These are phyloP conservation scores for Cromileptes altivelis DNA, from an alignment of 2,113 vertebrate species.

Conservation along the genomic window DNA sequence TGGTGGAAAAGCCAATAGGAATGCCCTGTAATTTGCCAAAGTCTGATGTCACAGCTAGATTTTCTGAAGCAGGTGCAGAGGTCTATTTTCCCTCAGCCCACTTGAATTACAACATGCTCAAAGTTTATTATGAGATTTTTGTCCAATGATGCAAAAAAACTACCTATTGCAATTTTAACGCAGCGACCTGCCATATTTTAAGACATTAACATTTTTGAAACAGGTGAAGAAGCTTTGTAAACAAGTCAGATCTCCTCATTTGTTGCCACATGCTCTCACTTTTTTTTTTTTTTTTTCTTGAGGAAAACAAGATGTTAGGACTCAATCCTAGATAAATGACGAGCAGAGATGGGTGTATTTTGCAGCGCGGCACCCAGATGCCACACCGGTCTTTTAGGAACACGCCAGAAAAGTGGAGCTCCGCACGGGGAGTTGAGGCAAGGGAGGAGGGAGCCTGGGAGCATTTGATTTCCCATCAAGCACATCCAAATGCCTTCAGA, in stretches of 20 bases:
- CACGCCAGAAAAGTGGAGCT: constrained; percentile 38
- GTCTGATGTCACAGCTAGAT: too few relatives aligned
- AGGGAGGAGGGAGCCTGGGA: constrained; percentile 15
- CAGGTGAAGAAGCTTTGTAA: constrained; percentile 2
- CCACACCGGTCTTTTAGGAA: constrained; percentile 40
- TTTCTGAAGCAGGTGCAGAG: too few relatives aligned
- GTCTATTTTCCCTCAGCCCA: too few relatives aligned
- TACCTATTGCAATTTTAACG: background rate
- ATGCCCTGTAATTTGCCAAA: too few relatives aligned
- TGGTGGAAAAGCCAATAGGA: too few relatives aligned
- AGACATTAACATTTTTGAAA: background rate
- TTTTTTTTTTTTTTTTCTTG: background rate
- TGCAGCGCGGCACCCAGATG: constrained; percentile 25
- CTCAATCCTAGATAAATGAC: constrained; percentile 32
- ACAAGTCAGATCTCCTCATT: constrained; percentile 1
- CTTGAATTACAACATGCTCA: too few relatives aligned
- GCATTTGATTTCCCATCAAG: constrained; percentile 67
- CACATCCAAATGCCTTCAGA: constrained; percentile 61
- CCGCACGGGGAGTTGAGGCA: constrained; percentile 1
- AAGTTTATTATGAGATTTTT: too few relatives aligned
- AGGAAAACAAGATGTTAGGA: constrained; percentile 26
- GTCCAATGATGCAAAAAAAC: too few relatives aligned
- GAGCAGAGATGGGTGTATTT: constrained; percentile 30
- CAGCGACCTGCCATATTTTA: background rate
- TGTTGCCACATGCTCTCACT: background rate